Evolutionary conservation across 92 coral and sea anemone genomes (phyloP).

Genomic region (Heteractis magnifica): DNA sequence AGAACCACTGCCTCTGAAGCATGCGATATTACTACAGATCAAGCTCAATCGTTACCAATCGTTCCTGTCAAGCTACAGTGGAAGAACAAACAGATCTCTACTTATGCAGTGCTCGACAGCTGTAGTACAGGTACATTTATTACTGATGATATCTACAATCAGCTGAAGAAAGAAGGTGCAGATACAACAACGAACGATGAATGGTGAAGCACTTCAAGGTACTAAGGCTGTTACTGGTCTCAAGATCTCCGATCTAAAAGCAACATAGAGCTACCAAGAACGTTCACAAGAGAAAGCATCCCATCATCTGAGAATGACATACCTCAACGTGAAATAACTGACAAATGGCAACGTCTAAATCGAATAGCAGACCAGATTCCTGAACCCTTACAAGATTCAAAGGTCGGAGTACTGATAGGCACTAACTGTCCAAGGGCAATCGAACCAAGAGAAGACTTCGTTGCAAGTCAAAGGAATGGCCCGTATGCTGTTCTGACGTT

Average conservation of each 20-base stretch:
- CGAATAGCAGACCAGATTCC: constrained; percentile 32
- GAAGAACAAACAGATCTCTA: constrained; percentile 7
- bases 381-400: background rate
- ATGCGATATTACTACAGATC: background rate
- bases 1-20: background rate
- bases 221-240: constrained; percentile 49
- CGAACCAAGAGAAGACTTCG: constrained; percentile 34
- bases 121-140: constrained; percentile 58
- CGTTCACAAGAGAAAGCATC: constrained; percentile 25
- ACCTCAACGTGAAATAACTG: background rate
- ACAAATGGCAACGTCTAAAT: constrained; percentile 33
- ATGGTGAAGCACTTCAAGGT: constrained; percentile 36
- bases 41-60: constrained; percentile 33
- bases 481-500: constrained; percentile 42
- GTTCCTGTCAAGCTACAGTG: constrained; percentile 47
- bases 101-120: constrained; percentile 53
- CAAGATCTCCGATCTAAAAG: constrained; percentile 26
- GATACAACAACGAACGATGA: constrained; percentile 34
- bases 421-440: constrained; percentile 39
- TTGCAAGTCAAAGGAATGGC: constrained; percentile 22
- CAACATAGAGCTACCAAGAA: constrained; percentile 39
- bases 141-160: constrained; percentile 18
- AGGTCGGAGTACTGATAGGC: constrained; percentile 33
- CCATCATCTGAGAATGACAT: constrained; percentile 13
- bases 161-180: constrained; percentile 22